Evolutionary conservation across 2,888 invertebrate genomes (phyloP).

Genomic region (Acrobeloides nanus): DNA sequence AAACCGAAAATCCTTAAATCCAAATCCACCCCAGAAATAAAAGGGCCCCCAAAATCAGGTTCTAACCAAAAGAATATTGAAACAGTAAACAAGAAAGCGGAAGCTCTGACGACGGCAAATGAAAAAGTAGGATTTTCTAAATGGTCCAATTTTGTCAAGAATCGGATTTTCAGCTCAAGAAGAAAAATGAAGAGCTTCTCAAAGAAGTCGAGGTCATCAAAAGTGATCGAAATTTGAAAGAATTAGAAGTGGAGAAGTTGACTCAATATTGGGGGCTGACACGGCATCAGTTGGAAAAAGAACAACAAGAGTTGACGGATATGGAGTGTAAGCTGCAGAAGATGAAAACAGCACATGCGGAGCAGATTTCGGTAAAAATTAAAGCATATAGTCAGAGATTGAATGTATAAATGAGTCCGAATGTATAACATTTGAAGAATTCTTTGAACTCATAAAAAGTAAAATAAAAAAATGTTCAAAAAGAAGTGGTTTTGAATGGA

Average conservation of each 20-base stretch:
- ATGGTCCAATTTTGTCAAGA: background rate
- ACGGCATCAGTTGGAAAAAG: conserved; percentile 26
- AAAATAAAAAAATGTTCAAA: too few species aligned
- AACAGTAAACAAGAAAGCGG: background rate
- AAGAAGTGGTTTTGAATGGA: too few species aligned
- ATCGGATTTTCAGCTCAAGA: conserved; percentile 7
- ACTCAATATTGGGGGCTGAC: conserved; percentile 25
- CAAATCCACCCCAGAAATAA: too few species aligned
- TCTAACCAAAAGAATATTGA: background rate
- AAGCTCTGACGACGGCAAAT: background rate
- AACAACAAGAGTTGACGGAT: conserved; percentile 20
- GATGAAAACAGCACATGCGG: conserved; percentile 34
- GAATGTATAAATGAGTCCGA: too few species aligned
- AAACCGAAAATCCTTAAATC: too few species aligned
- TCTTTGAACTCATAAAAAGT: too few species aligned
- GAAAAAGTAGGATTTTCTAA: background rate
- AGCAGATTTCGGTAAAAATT: conserved; percentile 28
- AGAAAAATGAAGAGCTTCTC: conserved; percentile 1
- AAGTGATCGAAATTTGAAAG: conserved; percentile 21
- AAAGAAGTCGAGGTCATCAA: conserved; percentile 17
- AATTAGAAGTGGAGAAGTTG: conserved; percentile 23
- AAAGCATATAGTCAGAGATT: too few species aligned
- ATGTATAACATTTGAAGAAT: too few species aligned
- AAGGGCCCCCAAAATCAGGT: too few species aligned
- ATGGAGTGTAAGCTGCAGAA: conserved; percentile 30